phyloP scores from a whole-genome alignment of 2,797 vertebrate species.

The Microhierax caerulescens region DNA sequence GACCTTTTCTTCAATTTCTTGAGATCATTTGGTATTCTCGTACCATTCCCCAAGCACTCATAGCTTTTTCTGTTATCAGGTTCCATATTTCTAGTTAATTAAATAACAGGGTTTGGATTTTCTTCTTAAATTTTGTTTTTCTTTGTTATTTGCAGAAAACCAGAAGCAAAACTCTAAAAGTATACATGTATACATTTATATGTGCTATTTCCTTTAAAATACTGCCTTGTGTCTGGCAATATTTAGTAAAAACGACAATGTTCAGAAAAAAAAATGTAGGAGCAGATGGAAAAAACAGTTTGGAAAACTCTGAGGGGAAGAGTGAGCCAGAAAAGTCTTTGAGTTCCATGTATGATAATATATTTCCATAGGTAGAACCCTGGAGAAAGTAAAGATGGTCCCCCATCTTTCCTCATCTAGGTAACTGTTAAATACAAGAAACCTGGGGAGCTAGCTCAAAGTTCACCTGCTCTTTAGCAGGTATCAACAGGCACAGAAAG shows the following conservation, averaged over 20 bases:
- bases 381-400: background rate
- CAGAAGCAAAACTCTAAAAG: background rate
- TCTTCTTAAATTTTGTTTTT: background rate
- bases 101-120: background rate
- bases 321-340: background rate
- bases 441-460: background rate
- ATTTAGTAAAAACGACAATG: background rate
- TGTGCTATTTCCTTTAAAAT: background rate
- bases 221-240: background rate
- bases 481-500: background rate
- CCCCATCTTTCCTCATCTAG: background rate
- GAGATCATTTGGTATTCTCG: background rate
- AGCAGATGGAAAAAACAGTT: background rate
- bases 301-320: background rate
- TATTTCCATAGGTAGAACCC: background rate
- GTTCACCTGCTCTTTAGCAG: background rate
- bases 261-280: background rate
- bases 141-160: background rate
- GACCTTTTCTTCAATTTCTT: background rate
- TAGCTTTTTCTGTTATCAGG: background rate
- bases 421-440: background rate
- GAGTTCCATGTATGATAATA: background rate
- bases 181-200: background rate
- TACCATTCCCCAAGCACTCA: background rate
- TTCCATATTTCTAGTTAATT: background rate